phyloP scores from a whole-genome alignment of 2,113 vertebrate genomes.

The Holacanthus passer region DNA sequence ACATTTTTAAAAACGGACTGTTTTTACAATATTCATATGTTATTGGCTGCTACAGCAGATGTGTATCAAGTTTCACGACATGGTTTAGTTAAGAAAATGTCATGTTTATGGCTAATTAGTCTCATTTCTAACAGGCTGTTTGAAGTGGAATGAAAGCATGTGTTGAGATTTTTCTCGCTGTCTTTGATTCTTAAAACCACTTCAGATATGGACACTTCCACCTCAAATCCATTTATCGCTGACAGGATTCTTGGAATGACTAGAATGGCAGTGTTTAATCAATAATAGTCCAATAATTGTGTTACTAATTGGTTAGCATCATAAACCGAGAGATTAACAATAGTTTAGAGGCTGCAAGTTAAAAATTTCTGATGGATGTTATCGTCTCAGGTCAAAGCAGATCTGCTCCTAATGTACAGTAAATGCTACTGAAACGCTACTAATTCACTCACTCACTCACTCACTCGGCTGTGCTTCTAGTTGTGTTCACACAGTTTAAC shows the following conservation, averaged over 20 bases:
- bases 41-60: constrained; percentile 18
- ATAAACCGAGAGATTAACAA: neutral
- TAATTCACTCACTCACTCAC: neutral
- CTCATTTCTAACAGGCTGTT: neutral
- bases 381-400: constrained; percentile 40
- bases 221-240: neutral
- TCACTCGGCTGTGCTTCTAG: constrained; percentile 24
- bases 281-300: neutral
- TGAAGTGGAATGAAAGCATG: constrained; percentile 1
- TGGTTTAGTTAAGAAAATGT: neutral
- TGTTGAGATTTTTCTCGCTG: neutral
- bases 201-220: neutral
- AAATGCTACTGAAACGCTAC: constrained; percentile 56
- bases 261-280: neutral
- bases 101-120: neutral
- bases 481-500: constrained; percentile 35
- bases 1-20: neutral
- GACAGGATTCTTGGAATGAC: neutral
- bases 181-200: neutral
- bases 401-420: constrained; percentile 48
- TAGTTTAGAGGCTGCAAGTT: neutral
- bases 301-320: neutral
- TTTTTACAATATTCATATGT: neutral
- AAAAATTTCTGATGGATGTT: neutral
- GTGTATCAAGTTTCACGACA: neutral